Evolutionary conservation across 2,888 invertebrate species (phyloP), one percentile per base, ranked within the genome.

Genomic region (Antheraea assamensis): DNA sequence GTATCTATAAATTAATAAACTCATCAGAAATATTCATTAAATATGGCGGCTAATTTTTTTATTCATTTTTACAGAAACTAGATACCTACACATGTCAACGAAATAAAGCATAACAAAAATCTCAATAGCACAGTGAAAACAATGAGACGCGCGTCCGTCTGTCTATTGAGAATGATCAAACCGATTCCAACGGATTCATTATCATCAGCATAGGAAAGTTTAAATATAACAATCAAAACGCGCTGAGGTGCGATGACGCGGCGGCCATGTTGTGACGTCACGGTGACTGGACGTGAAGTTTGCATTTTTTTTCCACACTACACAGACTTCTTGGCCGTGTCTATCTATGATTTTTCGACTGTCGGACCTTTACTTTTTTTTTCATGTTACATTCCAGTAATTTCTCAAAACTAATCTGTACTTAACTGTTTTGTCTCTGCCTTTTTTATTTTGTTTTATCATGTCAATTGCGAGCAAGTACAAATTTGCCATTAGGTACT

Each of bases 211-310:
- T 68, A 68, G 35, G 35, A 68, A 35, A 68, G 68, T 68, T 68
- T 68, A 31, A 68, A 66, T 30, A 66, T 66, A 66, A 66, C 66
- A 68, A 68, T 31, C 71, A 19, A n/a, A 71, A 71, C 47, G 71
- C 71, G 81, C 81, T 81, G 81, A 80, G 77, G 76, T 68, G 72
- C 75, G 75, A 81, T 81, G 81, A 81, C 81, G 58, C 75, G 74
- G 76, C 78, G 64, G 78, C 78, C 77, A 77, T 76, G 74, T 80
- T 79, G 77, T 78, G 76, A 76, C 77, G 80, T 81, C 81, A 78
- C 73, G 75, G 75, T 81, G 80, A 80, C 72, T 72, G 24, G 74
- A 74, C 74, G 61, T 68, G 31, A 68, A 68, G 35, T 68, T 68
- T 35, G 68, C 68, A 68, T 19, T 35, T 68, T 35, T n/a, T 68